Evolutionary conservation across 2,888 invertebrate species (phyloP), one percentile per base, ranked within the genome.

Genomic region (Phlogophora meticulosa): DNA sequence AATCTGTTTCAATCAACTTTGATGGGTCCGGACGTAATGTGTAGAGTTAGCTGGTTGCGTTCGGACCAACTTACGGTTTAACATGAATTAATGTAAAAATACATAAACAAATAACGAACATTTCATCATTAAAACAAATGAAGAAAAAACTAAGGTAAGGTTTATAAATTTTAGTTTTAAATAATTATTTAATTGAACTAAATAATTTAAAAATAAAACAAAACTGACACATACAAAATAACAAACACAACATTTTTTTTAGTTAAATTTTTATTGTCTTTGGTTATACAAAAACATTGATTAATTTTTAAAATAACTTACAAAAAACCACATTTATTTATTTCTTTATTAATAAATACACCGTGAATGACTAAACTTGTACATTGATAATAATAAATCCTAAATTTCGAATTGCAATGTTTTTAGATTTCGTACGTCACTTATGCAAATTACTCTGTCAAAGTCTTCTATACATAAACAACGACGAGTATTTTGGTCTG

Each of bases 211-310:
- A 43, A 40, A 46, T n/a, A 2, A 52, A 70, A 68, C 10, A 38
- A 60, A 75, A 75, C 34, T 10, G 49, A 77, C 32, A 36, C 38
- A 60, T 58, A 65, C 58, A 76, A 83, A 90, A 87, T 85, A 85
- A 90, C 85, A 88, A 87, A 85, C 87, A 85, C 78, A 82, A 76
- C 76, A 76, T 78, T 83, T 93, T 67, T 46, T 74, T 94, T 93
- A 94, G 91, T 94, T 95, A 93, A 94, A 94, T 95, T 95, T 95
- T 95, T 95, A 95, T 95, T 95, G 95, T 95, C 95, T 95, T 95
- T 95, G 95, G 94, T 95, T 95, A 95, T 95, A 95, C 95, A 95
- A 95, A 95, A 95, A 95, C 95, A 94, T 93, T 93, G 94, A 95
- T 92, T 94, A 94, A 93, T 94, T 90, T 92, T 95, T 94, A 94